Conservation (phyloP, 1,140 invertebrate genomes). For the Adoxophyes honmai region DNA sequence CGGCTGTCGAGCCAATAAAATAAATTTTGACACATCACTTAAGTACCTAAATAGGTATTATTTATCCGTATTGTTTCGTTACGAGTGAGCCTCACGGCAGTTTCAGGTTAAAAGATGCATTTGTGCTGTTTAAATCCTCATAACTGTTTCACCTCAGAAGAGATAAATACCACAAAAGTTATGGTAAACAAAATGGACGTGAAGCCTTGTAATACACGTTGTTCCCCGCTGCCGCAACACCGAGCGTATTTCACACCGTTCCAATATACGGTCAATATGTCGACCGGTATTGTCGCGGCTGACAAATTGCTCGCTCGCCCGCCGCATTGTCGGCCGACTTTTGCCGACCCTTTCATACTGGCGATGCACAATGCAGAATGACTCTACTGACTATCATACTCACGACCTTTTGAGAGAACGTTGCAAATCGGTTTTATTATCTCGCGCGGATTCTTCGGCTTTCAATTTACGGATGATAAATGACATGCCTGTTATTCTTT, state of each 20-base stretch:
- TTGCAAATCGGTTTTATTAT: slow-evolving; percentile 39
- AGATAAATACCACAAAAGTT: slow-evolving; percentile 36
- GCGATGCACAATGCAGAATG: slow-evolving; percentile 51
- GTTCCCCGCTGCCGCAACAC: slow-evolving; percentile 68
- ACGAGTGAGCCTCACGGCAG: no score
- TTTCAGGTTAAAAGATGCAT: no score
- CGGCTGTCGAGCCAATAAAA: no score
- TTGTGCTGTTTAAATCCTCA: no score
- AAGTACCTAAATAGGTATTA: no score
- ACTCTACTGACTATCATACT: slow-evolving; percentile 66
- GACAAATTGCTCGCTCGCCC: slow-evolving; percentile 72
- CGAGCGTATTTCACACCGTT: slow-evolving; percentile 56
- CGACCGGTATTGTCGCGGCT: slow-evolving; percentile 68
- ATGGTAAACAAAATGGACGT: slow-evolving; percentile 49
- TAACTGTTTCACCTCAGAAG: neutral
- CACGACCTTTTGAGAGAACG: slow-evolving; percentile 34
- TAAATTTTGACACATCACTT: no score
- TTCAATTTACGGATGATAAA: slow-evolving; percentile 56
- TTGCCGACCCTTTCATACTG: slow-evolving; percentile 47
- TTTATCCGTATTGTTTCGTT: no score
- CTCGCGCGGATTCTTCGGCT: slow-evolving; percentile 40
- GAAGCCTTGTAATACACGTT: slow-evolving; percentile 63
- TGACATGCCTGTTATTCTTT: slow-evolving; percentile 44
- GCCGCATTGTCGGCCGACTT: slow-evolving; percentile 55
- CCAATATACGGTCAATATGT: slow-evolving; percentile 75